phyloP scores from a whole-genome alignment of 2,888 invertebrate species.

The Andrena dorsata region DNA sequence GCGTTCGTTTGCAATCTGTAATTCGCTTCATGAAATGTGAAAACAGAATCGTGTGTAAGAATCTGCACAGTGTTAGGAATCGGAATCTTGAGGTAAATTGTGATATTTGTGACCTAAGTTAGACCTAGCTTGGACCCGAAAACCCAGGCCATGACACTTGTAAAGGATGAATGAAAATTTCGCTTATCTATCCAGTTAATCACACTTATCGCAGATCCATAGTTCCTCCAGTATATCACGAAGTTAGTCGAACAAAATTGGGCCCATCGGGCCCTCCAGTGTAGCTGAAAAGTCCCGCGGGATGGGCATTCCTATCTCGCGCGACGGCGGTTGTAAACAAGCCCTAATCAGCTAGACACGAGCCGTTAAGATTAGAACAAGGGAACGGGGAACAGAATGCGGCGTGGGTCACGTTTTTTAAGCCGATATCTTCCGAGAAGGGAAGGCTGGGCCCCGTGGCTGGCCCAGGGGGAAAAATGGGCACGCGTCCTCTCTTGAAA shows the following conservation, averaged over 20 bases:
- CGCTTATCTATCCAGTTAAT: too few relatives aligned
- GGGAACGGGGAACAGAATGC: slow-evolving; percentile 65
- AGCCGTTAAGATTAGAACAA: slow-evolving; percentile 79
- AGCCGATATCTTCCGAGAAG: slow-evolving; percentile 66
- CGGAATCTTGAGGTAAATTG: background rate
- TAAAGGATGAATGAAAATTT: too few relatives aligned
- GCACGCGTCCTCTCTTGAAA: slow-evolving; percentile 29
- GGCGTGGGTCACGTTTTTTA: slow-evolving; percentile 64
- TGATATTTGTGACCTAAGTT: background rate
- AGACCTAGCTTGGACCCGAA: background rate
- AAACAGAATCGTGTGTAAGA: background rate
- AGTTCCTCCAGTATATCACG: background rate
- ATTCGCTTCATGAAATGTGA: background rate
- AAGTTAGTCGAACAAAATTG: background rate
- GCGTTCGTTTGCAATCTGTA: background rate
- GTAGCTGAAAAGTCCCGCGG: background rate
- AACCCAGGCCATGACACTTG: too few relatives aligned
- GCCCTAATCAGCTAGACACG: slow-evolving; percentile 80
- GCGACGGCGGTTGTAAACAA: slow-evolving; percentile 77
- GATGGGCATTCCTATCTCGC: background rate
- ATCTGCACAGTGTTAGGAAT: background rate
- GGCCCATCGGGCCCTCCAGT: background rate
- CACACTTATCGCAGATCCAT: too few relatives aligned
- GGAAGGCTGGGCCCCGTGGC: slow-evolving; percentile 43
- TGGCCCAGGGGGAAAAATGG: slow-evolving; percentile 15